Evolutionary conservation across 2,797 vertebrate genomes (phyloP), one percentile per base, ranked within the genome.

Genomic region (Bovichtus diacanthus): DNA sequence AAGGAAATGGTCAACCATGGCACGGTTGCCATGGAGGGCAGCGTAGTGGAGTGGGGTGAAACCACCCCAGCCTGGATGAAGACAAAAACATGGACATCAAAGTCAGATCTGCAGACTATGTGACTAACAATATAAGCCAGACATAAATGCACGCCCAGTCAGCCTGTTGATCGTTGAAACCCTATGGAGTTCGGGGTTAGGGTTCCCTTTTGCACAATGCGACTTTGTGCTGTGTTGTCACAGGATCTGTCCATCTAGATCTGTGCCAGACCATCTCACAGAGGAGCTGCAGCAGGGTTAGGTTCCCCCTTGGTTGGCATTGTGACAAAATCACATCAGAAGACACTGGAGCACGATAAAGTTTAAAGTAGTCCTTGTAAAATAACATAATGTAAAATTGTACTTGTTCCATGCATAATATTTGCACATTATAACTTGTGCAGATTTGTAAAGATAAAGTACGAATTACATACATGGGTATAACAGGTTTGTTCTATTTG

Each of bases 1-100:
- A 4, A 96, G 92, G 59, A 96, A 93, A 55, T 95, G 87, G 60
- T 94, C 90, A 0, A 93, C 90, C 80, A 96, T 70, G 4, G 79
- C 63, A 2, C 90, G 92, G 89, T 94, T 95, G 41, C 96, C 95
- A 81, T 95, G 93, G 21, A 95, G 91, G 31, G 95, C 93, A 18
- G 95, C 93, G 19, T 94, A 96, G 85, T 96, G 95, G 23, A 96
- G 94, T 0, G 95, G 93, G 13, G 91, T 95, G 83, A 96, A 95
- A 41, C 95, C 95, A 36, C 94, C 93, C 96, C 96, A 96, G 27
- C 95, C 96, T 96, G 67, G 51, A 80, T 43, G 51, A 64, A 75
- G 31, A 66, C 51, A 81, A 73, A 72, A 43, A 23, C 55, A 81
- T 34, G 9, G 41, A 74, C 43, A 80, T 76, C 25, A 86, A 6